These are phyloP conservation scores for Sciaenops ocellatus DNA, from an alignment of 2,797 vertebrate species.

Conservation along the genomic window DNA sequence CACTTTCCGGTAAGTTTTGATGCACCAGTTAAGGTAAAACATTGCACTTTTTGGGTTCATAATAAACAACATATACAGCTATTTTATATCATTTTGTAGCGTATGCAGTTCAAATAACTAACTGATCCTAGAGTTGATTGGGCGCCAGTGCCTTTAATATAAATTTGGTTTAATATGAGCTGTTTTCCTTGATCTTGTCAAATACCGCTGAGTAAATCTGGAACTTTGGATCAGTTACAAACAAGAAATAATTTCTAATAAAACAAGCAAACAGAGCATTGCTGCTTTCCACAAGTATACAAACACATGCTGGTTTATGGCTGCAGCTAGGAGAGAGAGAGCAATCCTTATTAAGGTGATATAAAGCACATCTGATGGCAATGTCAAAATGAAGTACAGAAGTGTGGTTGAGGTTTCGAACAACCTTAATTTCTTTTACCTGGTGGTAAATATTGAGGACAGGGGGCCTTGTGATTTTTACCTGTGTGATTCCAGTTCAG, in stretches of 20 bases:
- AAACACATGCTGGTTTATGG: slow-evolving; percentile 10
- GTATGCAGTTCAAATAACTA: slow-evolving; percentile 1
- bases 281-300: neutral
- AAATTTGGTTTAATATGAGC: neutral
- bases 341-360: slow-evolving; percentile 1
- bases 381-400: slow-evolving; percentile 12
- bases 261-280: neutral
- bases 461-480: slow-evolving; percentile 19
- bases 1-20: neutral
- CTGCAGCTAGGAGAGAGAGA: slow-evolving; percentile 2
- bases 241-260: slow-evolving; percentile 4
- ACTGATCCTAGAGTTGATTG: neutral
- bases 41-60: neutral
- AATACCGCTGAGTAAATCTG: neutral
- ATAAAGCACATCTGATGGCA: slow-evolving; percentile 23
- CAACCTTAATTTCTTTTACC: slow-evolving; percentile 17
- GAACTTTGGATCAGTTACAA: neutral
- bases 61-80: neutral
- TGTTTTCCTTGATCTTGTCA: slow-evolving; percentile 16
- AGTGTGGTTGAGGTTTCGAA: slow-evolving; percentile 4
- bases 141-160: neutral
- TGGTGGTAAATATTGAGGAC: slow-evolving; percentile 15
- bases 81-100: neutral
- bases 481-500: slow-evolving; percentile 23
- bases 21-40: neutral